Base-by-base conservation (phyloP, 2,113 vertebrate genomes). In the Cyphomyrus plagiostoma region DNA sequence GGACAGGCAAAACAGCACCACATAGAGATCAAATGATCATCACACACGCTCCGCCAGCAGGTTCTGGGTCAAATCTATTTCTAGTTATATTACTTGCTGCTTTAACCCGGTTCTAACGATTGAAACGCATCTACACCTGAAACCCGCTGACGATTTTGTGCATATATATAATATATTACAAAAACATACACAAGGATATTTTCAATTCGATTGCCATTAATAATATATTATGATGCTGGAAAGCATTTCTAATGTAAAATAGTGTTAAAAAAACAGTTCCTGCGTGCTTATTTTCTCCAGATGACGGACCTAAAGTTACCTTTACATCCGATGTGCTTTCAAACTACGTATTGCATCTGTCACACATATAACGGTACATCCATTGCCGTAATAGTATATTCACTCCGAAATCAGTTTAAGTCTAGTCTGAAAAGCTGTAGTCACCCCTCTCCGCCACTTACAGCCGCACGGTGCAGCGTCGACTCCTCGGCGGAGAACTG, bases 401-500 rank as follows among this genome's bases (percentile, higher is more conserved):
- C 74, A 80, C 30, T 80, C 35, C 2, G 74, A 39, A 80, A 42
- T 42, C 30, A 39, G 35, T 80, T 42, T 42, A 80, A 80, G 35
- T 19, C 35, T 17, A 9, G 5, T 17, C 35, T 42, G 11, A 17
- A 39, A 80, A 35, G 5, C 30, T 17, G 35, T 8, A 77, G 30
- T 39, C 74, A 17, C 4, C 35, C 74, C 35, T 80, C 30, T 45
- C 9, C 45, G 4, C 21, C 42, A 46, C 45, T 48, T 48, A 46
- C 7, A 21, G 23, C 39, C 8, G 17, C 80, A 19, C 19, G 56
- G 53, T 42, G 3, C 7, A 10, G 50, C 23, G 17, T 48, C 53
- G 39, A 50, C 49, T 53, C 52, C 8, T 62, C 89, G 91, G 92
- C 92, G 87, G 89, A 91, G 88, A 92, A 45, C 88, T 92, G 93